phyloP scores from a whole-genome alignment of 2,797 vertebrate genomes.

The Perodicticus potto region DNA sequence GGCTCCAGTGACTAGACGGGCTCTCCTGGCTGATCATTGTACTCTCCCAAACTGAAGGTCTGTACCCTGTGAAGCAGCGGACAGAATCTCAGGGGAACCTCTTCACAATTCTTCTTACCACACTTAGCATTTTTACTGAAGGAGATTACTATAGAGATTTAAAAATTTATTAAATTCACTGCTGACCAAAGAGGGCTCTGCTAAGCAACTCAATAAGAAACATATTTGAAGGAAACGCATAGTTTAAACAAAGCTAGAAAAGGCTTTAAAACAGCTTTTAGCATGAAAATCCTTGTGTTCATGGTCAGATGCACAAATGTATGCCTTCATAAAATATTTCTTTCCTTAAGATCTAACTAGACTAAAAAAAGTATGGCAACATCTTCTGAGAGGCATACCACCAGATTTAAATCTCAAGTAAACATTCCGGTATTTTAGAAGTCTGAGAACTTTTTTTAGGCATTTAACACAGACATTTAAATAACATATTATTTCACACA shows the following conservation, averaged over 20 bases:
- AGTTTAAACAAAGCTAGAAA: neutral
- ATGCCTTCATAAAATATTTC: neutral
- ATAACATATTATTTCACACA: neutral
- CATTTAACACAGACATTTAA: neutral
- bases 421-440: neutral
- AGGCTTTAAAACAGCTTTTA: neutral
- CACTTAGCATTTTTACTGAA: neutral
- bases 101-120: neutral
- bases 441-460: too few relatives aligned
- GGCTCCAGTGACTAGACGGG: neutral
- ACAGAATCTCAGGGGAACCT: neutral
- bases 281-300: neutral
- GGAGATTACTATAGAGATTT: neutral
- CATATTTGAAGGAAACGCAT: neutral
- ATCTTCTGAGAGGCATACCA: neutral
- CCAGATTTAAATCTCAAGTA: neutral
- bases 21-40: neutral
- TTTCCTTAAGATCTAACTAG: neutral
- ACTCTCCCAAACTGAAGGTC: neutral
- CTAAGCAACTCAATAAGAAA: neutral
- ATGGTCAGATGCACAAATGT: neutral
- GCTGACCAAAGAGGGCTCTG: neutral
- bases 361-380: neutral
- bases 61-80: neutral
- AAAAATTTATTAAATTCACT: neutral